Evolutionary conservation across 2,888 invertebrate genomes (phyloP).

Genomic region (Nomada ruficornis): DNA sequence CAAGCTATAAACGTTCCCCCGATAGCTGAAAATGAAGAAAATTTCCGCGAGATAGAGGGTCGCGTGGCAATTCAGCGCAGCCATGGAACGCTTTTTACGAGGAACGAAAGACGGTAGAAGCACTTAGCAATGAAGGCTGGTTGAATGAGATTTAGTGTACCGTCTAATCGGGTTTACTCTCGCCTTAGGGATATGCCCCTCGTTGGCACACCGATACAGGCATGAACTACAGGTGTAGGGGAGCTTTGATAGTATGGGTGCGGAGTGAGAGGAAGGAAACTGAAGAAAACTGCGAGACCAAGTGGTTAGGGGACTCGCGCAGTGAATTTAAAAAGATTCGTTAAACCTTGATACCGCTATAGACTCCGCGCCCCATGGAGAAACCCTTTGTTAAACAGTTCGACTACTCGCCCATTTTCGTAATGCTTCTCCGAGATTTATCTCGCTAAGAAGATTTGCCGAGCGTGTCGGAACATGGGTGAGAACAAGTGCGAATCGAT

Average conservation of each 20-base stretch:
- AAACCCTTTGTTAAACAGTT: slow-evolving; percentile 45
- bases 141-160: slow-evolving; percentile 73
- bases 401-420: slow-evolving; percentile 24
- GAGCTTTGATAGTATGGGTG: background rate
- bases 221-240: slow-evolving; percentile 14
- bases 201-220: slow-evolving; percentile 60
- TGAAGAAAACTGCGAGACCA: slow-evolving; percentile 46
- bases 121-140: slow-evolving; percentile 69
- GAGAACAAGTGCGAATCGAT: slow-evolving; percentile 8
- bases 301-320: slow-evolving; percentile 44
- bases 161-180: slow-evolving; percentile 73
- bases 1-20: background rate
- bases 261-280: slow-evolving; percentile 24
- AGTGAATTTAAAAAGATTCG: slow-evolving; percentile 69
- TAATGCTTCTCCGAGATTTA: slow-evolving; percentile 43
- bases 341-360: slow-evolving; percentile 59
- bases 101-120: slow-evolving; percentile 53
- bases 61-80: slow-evolving; percentile 62
- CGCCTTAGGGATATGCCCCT: slow-evolving; percentile 60
- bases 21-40: slow-evolving; percentile 18
- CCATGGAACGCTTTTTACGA: slow-evolving; percentile 44
- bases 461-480: slow-evolving; percentile 3
- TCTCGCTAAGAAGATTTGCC: slow-evolving; percentile 22
- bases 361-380: slow-evolving; percentile 15
- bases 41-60: slow-evolving; percentile 41